These are phyloP conservation scores for Aproaerema taeniolella DNA, from an alignment of 2,888 invertebrate species.

Conservation along the genomic window DNA sequence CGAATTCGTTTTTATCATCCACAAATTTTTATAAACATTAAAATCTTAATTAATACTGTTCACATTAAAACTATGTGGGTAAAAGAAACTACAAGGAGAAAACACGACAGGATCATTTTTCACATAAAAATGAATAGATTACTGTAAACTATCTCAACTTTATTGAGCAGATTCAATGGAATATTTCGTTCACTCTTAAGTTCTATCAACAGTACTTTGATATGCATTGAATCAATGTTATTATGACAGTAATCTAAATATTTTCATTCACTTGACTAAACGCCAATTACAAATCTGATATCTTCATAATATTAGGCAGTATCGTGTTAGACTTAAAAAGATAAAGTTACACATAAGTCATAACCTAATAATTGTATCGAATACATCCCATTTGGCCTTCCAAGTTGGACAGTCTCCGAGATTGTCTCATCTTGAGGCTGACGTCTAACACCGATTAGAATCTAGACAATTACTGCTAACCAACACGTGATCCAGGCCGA, in stretches of 20 bases:
- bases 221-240: too few species aligned
- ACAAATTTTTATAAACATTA: constrained; percentile 29
- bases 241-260: constrained; percentile 2
- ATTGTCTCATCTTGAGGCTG: neutral
- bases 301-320: constrained; percentile 59
- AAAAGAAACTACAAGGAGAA: constrained; percentile 40
- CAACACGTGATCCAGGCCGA: too few species aligned
- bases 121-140: constrained; percentile 17
- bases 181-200: too few species aligned
- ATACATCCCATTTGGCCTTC: constrained; percentile 21
- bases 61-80: constrained; percentile 36
- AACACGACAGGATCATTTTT: constrained; percentile 26
- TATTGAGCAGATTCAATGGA: too few species aligned
- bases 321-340: constrained; percentile 62
- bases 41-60: constrained; percentile 54
- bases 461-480: too few species aligned
- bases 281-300: constrained; percentile 49
- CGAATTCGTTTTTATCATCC: constrained; percentile 26
- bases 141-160: too few species aligned
- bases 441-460: too few species aligned
- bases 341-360: constrained; percentile 44
- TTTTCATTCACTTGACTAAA: constrained; percentile 24
- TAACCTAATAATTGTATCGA: constrained; percentile 64
- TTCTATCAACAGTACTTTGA: too few species aligned
- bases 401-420: neutral